Percentiles rank a stretch among this genome's conserved stretches.
Evolutionary conservation across 2,797 vertebrate genomes (phyloP).

Genomic region (Taeniopygia guttata): DNA sequence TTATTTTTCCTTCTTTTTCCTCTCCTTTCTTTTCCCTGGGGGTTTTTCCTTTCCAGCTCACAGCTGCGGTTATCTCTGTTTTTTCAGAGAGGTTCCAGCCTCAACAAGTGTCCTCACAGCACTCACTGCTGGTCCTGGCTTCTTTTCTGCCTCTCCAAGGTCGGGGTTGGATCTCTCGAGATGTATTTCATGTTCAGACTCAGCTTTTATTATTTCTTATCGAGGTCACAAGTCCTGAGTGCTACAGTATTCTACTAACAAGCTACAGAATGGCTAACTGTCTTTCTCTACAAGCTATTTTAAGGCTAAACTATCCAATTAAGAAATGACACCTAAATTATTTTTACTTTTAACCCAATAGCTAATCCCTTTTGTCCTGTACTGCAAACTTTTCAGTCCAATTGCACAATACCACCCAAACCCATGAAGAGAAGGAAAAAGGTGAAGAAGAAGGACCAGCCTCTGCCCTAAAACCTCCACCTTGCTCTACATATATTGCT

Average conservation of each 20-base stretch:
- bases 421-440: background rate
- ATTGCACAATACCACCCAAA: background rate
- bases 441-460: background rate
- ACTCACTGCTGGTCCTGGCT: background rate
- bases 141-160: background rate
- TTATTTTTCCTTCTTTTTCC: background rate
- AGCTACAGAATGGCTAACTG: background rate
- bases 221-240: background rate
- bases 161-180: rapidly evolving
- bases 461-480: background rate
- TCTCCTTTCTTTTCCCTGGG: background rate
- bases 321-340: background rate
- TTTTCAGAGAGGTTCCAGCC: background rate
- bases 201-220: background rate
- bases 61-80: background rate
- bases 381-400: background rate
- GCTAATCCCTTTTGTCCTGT: background rate
- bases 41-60: background rate
- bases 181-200: background rate
- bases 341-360: background rate
- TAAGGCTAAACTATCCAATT: background rate
- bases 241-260: background rate
- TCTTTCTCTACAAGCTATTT: background rate
- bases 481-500: background rate
- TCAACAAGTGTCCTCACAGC: background rate